These are phyloP conservation scores for Trichoplusia ni DNA, from an alignment of 1,140 invertebrate species.

Conservation along the genomic window DNA sequence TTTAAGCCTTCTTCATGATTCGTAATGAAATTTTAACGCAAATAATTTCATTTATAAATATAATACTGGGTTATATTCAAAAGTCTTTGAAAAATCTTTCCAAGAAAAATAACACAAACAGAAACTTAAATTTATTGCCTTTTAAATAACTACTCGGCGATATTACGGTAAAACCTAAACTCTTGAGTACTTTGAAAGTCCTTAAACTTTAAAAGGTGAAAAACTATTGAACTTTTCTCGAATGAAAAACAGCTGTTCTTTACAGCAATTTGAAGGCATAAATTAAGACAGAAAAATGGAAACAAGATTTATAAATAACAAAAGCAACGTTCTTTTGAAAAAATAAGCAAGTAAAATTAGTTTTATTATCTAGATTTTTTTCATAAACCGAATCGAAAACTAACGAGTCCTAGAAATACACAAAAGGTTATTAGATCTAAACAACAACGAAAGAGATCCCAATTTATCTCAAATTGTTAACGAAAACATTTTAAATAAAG, in stretches of 20 bases:
- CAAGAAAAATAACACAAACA: too few species aligned
- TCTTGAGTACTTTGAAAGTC: slow-evolving; percentile 13
- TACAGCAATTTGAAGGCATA: background rate
- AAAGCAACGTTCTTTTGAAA: background rate
- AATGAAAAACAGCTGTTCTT: slow-evolving; percentile 17
- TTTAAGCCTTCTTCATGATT: too few species aligned
- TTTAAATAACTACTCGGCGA: too few species aligned
- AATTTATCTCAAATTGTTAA: background rate
- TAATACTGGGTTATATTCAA: too few species aligned
- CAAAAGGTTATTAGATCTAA: background rate
- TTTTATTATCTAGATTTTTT: too few species aligned
- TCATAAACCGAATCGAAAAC: too few species aligned
- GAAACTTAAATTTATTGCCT: slow-evolving; percentile 1
- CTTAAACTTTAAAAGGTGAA: slow-evolving; percentile 16
- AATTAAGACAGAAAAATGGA: slow-evolving; percentile 12
- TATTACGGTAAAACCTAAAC: background rate
- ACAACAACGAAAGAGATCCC: background rate
- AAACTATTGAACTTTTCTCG: slow-evolving; percentile 6
- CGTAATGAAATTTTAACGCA: too few species aligned
- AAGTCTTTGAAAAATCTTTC: too few species aligned
- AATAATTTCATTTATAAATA: too few species aligned
- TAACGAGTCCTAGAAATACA: too few species aligned
- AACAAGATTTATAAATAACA: slow-evolving; percentile 1
- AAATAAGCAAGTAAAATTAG: too few species aligned
- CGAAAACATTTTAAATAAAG: slow-evolving; percentile 17